Conservation (phyloP, 2,113 vertebrate species). For the Ptychochromis oligacanthus region DNA sequence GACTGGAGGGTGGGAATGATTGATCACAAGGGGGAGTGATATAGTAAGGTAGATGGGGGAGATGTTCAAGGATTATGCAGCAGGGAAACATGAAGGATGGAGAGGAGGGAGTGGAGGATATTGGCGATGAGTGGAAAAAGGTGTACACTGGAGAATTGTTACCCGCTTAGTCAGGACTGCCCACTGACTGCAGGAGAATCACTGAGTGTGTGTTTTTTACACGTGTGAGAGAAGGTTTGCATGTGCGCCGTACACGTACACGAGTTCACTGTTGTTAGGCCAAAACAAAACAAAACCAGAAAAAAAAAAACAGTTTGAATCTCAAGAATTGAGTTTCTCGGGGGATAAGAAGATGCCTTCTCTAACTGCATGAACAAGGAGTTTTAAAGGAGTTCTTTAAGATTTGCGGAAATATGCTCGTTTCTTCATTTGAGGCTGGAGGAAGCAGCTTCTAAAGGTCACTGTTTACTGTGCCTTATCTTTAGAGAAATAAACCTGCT, state of each 20-base stretch:
- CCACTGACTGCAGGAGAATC: slow-evolving; percentile 55
- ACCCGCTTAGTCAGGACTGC: slow-evolving; percentile 51
- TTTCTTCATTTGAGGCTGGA: background rate
- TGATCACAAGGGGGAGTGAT: slow-evolving; percentile 40
- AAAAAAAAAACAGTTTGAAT: background rate
- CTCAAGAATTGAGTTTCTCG: background rate
- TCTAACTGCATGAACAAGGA: background rate
- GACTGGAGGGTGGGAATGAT: slow-evolving; percentile 33
- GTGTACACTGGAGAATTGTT: slow-evolving; percentile 28
- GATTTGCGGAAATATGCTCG: background rate
- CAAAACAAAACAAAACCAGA: background rate
- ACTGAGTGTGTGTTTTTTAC: slow-evolving; percentile 22
- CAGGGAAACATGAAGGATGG: slow-evolving; percentile 42
- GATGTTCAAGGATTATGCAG: slow-evolving; percentile 21
- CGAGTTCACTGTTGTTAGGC: background rate
- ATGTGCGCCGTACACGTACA: slow-evolving; percentile 8
- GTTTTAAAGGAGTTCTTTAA: background rate
- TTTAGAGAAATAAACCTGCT: background rate
- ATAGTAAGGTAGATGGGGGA: slow-evolving; percentile 28
- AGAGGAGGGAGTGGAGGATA: slow-evolving; percentile 56
- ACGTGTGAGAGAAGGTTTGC: slow-evolving; percentile 12
- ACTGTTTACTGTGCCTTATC: too few relatives aligned
- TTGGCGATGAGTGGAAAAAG: slow-evolving; percentile 58
- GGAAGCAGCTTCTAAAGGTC: background rate
- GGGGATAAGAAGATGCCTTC: background rate